Base-by-base conservation (phyloP, 2,113 vertebrate genomes). In the Vombatus ursinus region DNA sequence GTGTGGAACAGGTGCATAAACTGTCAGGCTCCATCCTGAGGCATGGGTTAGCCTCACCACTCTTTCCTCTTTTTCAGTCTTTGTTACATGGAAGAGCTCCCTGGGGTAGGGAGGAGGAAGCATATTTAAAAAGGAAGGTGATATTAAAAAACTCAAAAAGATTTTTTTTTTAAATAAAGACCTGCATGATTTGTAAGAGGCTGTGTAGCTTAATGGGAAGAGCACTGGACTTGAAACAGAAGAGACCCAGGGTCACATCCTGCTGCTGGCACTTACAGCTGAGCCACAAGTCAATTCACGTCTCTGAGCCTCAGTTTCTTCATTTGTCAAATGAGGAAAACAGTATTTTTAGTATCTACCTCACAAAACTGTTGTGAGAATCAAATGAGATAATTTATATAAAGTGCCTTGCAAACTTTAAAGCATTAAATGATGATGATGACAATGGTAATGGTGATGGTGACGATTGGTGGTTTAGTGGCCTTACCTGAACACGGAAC, bases 301-400 rank as follows among this genome's bases (percentile, higher is more conserved):
- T 48, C 28, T 92, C 54, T 49, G 57, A 53, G 14, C 24, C 77
- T 91, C 68, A 54, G 19, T 95, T 91, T 93, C 90, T 84, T 96
- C 49, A 48, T 22, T 25, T 52, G 0, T 6, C 0, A 22, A 94
- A 52, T 57, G 91, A 89, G n/a, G 68, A 90, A 50, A 91, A 90
- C 8, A 52, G 9, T 26, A 94, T 92, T 91, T 89, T n/a, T 68
- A 31, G 49, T 97, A 93, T 84, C 49, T 84, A 84, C 94, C 28
- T 77, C 57, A 23, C 31, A 37, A 50, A 54, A 11, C 77, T 50
- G 54, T 91, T 94, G 37, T 52, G n/a, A 97, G n/a, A 52, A 54
- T 54, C 51, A 1, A 11, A 61, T 37, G 31, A 91, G 31, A 91
- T 47, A 52, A 91, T 77, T 90, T 54, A 89, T 14, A 22, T 49